Conservation (phyloP, 2,797 vertebrate genomes). For the Chaetodon trifasciatus region DNA sequence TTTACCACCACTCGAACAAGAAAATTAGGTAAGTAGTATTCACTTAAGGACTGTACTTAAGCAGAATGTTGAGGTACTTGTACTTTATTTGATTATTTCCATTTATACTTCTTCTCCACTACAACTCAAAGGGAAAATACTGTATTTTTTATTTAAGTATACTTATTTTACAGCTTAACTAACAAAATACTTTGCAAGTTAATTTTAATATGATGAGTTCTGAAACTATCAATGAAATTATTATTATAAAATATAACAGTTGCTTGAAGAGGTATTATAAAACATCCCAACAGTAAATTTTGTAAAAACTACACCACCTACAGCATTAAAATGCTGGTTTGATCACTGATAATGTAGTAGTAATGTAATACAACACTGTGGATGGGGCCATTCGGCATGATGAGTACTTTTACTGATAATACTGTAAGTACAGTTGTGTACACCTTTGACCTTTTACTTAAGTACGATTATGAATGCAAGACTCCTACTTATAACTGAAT, state of each 20-base stretch:
- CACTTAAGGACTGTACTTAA: neutral
- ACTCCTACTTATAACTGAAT: neutral
- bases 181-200: no score
- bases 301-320: neutral
- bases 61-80: neutral
- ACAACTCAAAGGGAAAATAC: neutral
- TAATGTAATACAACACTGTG: neutral
- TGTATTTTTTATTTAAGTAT: no score
- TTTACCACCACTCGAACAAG: neutral
- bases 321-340: neutral
- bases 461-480: neutral
- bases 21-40: neutral
- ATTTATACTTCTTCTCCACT: neutral
- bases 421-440: neutral
- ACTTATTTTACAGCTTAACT: no score
- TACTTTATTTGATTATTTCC: neutral
- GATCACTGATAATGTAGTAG: neutral
- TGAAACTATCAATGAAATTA: neutral
- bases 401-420: neutral
- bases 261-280: neutral
- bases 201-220: neutral
- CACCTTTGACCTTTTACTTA: neutral
- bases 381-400: neutral
- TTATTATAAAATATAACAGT: neutral
- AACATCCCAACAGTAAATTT: no score